phyloP scores from a whole-genome alignment of 2,888 invertebrate genomes.

The Neuroscelio doddi region DNA sequence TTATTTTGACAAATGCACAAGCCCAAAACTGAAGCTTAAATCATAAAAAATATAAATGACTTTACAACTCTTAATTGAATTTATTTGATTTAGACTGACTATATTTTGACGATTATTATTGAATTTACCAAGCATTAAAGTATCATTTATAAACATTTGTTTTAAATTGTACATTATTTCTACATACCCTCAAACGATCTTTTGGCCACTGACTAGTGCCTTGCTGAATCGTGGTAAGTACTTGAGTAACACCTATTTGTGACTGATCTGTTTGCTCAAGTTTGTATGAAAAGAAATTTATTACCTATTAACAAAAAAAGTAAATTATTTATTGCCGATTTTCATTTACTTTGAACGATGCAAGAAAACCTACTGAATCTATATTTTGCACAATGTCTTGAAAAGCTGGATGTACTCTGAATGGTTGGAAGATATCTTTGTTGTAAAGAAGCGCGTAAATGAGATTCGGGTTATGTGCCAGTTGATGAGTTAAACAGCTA shows the following conservation, averaged over 20 bases:
- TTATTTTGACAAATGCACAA: too few species aligned
- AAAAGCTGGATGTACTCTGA: constrained; percentile 90
- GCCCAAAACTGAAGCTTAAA: too few species aligned
- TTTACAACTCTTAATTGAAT: too few species aligned
- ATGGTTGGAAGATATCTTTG: constrained; percentile 88
- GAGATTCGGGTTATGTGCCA: constrained; percentile 91
- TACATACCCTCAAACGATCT: constrained; percentile 88
- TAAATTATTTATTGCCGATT: too few species aligned
- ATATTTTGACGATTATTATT: too few species aligned
- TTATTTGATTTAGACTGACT: too few species aligned
- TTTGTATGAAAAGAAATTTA: constrained; percentile 80
- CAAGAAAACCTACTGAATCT: constrained; percentile 81
- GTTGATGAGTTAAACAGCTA: constrained; percentile 91
- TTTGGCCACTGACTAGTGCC: constrained; percentile 95
- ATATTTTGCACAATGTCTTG: constrained; percentile 96
- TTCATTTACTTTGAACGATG: too few species aligned
- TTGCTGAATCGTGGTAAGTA: constrained; percentile 90
- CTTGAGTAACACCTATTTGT: constrained; percentile 87
- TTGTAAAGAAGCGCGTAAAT: constrained; percentile 97
- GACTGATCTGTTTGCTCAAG: constrained; percentile 76
- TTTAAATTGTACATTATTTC: not conserved
- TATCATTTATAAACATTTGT: too few species aligned
- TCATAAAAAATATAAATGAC: too few species aligned
- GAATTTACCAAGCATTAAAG: too few species aligned
- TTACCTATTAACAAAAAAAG: constrained; percentile 74